A percentile compares a stretch with the other conserved stretches of the same genome.
Evolutionary conservation across 1,140 invertebrate species (phyloP).

Genomic region (Ganaspis sp.): DNA sequence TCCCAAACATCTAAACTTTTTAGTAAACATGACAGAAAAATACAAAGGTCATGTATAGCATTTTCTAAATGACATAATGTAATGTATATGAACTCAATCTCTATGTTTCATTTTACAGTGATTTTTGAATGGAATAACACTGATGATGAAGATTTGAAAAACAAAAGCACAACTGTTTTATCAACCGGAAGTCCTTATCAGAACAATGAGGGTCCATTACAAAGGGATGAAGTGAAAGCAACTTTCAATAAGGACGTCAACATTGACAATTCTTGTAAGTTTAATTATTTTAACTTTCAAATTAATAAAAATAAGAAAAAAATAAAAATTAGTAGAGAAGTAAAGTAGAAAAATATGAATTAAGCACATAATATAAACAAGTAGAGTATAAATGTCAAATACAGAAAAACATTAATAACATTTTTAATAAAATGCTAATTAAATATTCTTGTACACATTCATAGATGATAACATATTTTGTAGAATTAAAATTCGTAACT

Average conservation of each 20-base stretch:
- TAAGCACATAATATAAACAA: too few species aligned
- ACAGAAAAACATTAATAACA: neutral
- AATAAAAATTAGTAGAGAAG: neutral
- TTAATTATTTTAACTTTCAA: neutral
- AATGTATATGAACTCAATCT: too few species aligned
- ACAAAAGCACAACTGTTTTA: slow-evolving; percentile 70
- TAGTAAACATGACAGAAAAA: too few species aligned
- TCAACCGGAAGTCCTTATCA: slow-evolving; percentile 71
- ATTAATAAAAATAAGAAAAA: neutral
- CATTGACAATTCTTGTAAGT: slow-evolving; percentile 71
- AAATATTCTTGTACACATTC: neutral
- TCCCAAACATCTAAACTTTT: slow-evolving; percentile 34
- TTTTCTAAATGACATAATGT: too few species aligned
- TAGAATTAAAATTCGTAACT: neutral
- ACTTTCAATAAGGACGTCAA: slow-evolving; percentile 77
- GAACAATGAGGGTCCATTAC: slow-evolving; percentile 80
- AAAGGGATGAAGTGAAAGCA: slow-evolving; percentile 82
- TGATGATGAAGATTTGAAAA: slow-evolving; percentile 79
- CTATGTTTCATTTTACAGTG: slow-evolving; percentile 74
- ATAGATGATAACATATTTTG: neutral
- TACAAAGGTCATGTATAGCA: too few species aligned
- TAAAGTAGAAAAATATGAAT: too few species aligned
- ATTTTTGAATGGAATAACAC: slow-evolving; percentile 83
- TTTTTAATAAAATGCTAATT: neutral
- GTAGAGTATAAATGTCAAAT: neutral